Base-by-base conservation (phyloP, 2,797 vertebrate genomes). In the Takifugu rubripes region DNA sequence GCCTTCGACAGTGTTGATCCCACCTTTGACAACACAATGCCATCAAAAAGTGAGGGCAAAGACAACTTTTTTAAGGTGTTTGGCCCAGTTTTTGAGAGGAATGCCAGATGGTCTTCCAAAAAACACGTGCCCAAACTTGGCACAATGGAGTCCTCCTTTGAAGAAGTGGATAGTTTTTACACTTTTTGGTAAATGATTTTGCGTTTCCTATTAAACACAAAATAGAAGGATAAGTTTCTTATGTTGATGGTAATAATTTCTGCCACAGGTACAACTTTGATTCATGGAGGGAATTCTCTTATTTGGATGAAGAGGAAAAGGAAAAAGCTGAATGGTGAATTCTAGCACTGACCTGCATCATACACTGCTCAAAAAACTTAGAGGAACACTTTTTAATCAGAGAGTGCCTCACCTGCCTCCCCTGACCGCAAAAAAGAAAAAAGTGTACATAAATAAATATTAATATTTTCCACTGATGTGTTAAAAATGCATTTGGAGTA, bases 281-380 rank as follows among this genome's bases (percentile, higher is more conserved):
- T 82, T 99, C 97, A 3, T 99, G 97, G 97, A 93, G 97, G 86
- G 97, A 99, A 69, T 99, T 99, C 88, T 99, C 97, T 14, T 99
- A 99, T 74, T 87, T 99, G 88, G 97, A 99, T 74, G 97, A 99
- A 90, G 97, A 99, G 78, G 97, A 99, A 85, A 99, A 99, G 87
- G 97, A 99, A 83, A 99, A 99, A 59, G 97, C 97, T 57, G 97
- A 99, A 91, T 99, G 97, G 97, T 99, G 87, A 83, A 87, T 79
- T 57, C 5, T 4, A 9, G 3, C 8, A 5, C 12, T 4, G 5
- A 0, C 10, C 40, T 6, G 36, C 36, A 2, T 40, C 36, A 33
- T 33, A 21, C 21, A 21, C 21, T 21, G 21, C 21, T 21, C 21
- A 21, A 21, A 21, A 21, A 21, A 21, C 21, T 21, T 21, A 21